Percentiles rank a stretch among this genome's conserved stretches.
Conservation (phyloP, 2,888 invertebrate genomes). For the Xanthia icteritia region DNA sequence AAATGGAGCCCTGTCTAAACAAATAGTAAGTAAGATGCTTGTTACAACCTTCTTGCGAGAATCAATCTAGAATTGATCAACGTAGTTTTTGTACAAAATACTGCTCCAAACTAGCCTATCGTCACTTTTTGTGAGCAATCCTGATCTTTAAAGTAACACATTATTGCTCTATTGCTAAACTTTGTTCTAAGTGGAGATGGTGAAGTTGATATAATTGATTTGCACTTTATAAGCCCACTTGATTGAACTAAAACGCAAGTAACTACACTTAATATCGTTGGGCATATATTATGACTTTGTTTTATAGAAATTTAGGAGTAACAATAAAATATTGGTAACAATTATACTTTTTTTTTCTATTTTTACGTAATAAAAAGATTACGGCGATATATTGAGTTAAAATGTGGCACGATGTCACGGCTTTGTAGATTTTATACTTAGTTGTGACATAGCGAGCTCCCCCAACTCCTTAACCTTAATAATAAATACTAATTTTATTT, state of each 20-base stretch:
- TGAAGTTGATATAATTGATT: constrained; percentile 52
- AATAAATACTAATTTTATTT: too few relatives aligned
- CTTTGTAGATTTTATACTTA: too few relatives aligned
- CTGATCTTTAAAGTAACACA: constrained; percentile 46
- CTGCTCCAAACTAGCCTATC: constrained; percentile 14
- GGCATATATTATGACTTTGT: neutral
- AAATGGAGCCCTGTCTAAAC: neutral
- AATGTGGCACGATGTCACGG: too few relatives aligned
- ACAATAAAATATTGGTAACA: too few relatives aligned
- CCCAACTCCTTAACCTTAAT: too few relatives aligned
- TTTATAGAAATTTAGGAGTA: neutral
- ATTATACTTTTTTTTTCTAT: too few relatives aligned
- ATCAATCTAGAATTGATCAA: constrained; percentile 56
- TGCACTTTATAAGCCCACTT: constrained; percentile 38
- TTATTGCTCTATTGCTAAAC: constrained; percentile 42
- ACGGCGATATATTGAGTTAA: too few relatives aligned
- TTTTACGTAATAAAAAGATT: too few relatives aligned
- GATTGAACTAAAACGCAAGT: constrained; percentile 29
- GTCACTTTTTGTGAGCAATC: constrained; percentile 41
- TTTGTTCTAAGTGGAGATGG: constrained; percentile 45
- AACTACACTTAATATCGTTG: neutral
- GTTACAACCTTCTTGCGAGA: constrained; percentile 46
- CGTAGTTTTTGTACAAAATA: constrained; percentile 50
- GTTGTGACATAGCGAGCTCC: too few relatives aligned
- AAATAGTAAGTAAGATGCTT: constrained; percentile 6